Conservation (phyloP, 2,888 invertebrate species). For the Apamea monoglypha region DNA sequence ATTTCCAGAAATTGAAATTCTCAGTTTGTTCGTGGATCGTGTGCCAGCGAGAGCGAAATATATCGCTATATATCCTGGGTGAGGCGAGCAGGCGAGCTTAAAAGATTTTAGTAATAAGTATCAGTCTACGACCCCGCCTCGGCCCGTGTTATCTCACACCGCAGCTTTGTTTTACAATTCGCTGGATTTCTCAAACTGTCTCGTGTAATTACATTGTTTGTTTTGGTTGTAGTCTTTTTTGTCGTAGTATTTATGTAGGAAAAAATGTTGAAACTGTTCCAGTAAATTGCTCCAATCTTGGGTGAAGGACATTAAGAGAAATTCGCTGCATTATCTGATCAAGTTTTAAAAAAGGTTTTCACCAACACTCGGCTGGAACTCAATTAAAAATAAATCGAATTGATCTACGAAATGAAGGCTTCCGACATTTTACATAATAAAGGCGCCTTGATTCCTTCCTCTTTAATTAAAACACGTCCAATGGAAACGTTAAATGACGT, state of each 20-base stretch:
- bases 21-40: constrained; percentile 54
- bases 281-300: no score
- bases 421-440: constrained; percentile 9
- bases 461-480: constrained; percentile 45
- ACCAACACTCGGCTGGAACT: no score
- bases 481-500: constrained; percentile 37
- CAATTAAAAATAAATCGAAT: constrained; percentile 5
- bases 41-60: constrained; percentile 47
- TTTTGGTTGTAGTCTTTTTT: constrained; percentile 24
- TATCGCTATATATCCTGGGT: constrained; percentile 55
- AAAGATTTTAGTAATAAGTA: constrained; percentile 67
- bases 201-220: constrained; percentile 46
- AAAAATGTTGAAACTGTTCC: not conserved
- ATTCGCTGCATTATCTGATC: not conserved
- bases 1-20: constrained; percentile 66
- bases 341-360: not conserved
- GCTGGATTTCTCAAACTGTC: constrained; percentile 39
- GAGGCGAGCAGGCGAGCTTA: constrained; percentile 57
- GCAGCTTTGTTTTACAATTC: constrained; percentile 61
- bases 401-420: constrained; percentile 16
- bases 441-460: constrained; percentile 18
- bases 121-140: constrained; percentile 51
- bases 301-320: not conserved
- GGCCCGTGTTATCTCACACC: constrained; percentile 51
- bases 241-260: not conserved